Evolutionary conservation across 53 echinoderm and acorn worm genomes (phyloP).

Genomic region (Luidia sarsii): DNA sequence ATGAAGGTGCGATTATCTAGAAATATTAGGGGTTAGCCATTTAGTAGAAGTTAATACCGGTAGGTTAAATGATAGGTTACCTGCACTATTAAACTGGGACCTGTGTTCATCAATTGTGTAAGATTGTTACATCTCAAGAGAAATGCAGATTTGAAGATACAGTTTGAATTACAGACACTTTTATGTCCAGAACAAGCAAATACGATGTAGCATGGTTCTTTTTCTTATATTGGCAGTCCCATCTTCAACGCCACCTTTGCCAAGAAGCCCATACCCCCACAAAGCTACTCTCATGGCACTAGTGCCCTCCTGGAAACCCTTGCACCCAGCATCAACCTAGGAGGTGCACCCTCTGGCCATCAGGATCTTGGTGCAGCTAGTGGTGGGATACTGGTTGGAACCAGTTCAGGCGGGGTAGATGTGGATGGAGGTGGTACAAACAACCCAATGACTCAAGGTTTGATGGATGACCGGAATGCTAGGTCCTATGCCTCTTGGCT

Average conservation of each 20-base stretch:
- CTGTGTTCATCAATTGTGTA: too few species aligned
- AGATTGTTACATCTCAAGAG: too few species aligned
- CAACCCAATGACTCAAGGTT: conserved; percentile 27
- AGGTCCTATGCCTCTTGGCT: conserved; percentile 95
- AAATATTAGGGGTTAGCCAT: too few species aligned
- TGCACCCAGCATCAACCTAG: conserved; percentile 40
- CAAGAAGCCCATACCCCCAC: conserved; percentile 71
- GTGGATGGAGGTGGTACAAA: conserved; percentile 11
- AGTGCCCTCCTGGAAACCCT: conserved; percentile 35
- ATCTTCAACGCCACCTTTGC: conserved; percentile 96
- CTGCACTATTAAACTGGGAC: too few species aligned
- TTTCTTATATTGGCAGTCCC: conserved; percentile 72
- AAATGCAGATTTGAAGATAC: too few species aligned
- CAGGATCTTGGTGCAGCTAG: conserved; percentile 29
- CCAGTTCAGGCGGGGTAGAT: conserved; percentile 13
- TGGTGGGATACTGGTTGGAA: not conserved
- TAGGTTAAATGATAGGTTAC: too few species aligned
- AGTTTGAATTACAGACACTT: not conserved
- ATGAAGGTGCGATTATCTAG: too few species aligned
- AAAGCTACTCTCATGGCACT: conserved; percentile 5
- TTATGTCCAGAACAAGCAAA: not conserved
- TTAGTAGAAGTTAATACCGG: too few species aligned
- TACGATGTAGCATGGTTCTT: not conserved
- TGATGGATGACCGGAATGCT: conserved; percentile 88
- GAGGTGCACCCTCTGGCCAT: conserved; percentile 13